Conservation (phyloP, 2,113 vertebrate species). For the Atrichornis clamosus region DNA sequence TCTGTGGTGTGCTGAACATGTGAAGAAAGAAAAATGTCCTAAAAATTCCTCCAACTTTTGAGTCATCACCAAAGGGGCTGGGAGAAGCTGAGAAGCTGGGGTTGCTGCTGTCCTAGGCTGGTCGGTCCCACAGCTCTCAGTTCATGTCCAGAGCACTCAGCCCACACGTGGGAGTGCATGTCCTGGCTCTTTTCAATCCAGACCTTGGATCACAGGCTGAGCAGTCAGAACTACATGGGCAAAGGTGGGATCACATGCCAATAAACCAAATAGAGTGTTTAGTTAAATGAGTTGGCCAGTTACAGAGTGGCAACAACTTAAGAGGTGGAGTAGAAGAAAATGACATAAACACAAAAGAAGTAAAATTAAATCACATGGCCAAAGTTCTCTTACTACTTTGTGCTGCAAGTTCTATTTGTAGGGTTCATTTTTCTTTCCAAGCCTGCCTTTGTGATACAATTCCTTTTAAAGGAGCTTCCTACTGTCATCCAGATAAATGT, state of each 20-base stretch:
- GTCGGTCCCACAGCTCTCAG: background rate
- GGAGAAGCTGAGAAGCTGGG: background rate
- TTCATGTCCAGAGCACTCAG: background rate
- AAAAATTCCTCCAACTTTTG: background rate
- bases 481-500: background rate
- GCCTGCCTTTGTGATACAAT: background rate
- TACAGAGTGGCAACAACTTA: background rate
- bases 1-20: background rate
- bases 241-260: background rate
- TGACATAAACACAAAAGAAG: background rate
- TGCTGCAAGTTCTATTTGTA: background rate
- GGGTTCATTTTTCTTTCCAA: background rate
- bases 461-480: background rate
- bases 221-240: background rate
- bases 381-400: background rate
- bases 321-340: background rate
- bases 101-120: background rate
- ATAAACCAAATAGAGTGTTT: background rate
- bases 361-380: background rate
- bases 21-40: background rate
- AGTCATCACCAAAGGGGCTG: background rate
- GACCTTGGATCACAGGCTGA: background rate
- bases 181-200: background rate
- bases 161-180: rapidly evolving
- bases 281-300: background rate